Evolutionary conservation across 2,888 invertebrate genomes (phyloP).

Genomic region (Hartigia nigra): DNA sequence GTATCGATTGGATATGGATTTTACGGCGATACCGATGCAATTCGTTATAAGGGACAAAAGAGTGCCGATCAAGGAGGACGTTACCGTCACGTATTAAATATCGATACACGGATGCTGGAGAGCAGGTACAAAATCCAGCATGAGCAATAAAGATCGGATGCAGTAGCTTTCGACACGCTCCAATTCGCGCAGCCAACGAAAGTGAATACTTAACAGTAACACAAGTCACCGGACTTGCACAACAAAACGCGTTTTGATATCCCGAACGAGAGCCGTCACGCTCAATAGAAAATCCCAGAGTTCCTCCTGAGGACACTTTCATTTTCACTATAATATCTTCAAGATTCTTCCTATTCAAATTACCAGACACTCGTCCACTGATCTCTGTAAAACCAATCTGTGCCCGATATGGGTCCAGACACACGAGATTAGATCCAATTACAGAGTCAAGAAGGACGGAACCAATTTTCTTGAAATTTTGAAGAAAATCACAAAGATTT

Average conservation of each 20-base stretch:
- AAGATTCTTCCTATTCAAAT: not conserved
- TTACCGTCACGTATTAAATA: not conserved
- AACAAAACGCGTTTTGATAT: constrained; percentile 10
- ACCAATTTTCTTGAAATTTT: not conserved
- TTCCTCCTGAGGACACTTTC: constrained; percentile 1
- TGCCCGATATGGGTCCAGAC: not conserved
- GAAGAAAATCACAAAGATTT: not conserved
- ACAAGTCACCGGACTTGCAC: constrained; percentile 33
- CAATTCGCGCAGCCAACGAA: constrained; percentile 39
- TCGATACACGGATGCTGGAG: not conserved
- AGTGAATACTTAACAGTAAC: constrained; percentile 40
- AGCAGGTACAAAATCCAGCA: constrained; percentile 7
- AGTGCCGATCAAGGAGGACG: not conserved
- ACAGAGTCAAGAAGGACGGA: not conserved
- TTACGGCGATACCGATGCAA: not conserved
- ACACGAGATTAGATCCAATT: not conserved
- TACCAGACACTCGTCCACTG: not conserved
- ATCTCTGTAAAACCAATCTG: not conserved
- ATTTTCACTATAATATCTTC: not conserved
- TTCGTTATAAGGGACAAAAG: not conserved
- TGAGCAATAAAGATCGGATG: constrained; percentile 29
- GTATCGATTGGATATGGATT: not conserved
- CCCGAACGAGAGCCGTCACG: not conserved
- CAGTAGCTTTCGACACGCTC: constrained; percentile 32
- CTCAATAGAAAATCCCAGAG: not conserved